Base-by-base conservation (phyloP, 2,113 vertebrate genomes). In the Solea senegalensis region DNA sequence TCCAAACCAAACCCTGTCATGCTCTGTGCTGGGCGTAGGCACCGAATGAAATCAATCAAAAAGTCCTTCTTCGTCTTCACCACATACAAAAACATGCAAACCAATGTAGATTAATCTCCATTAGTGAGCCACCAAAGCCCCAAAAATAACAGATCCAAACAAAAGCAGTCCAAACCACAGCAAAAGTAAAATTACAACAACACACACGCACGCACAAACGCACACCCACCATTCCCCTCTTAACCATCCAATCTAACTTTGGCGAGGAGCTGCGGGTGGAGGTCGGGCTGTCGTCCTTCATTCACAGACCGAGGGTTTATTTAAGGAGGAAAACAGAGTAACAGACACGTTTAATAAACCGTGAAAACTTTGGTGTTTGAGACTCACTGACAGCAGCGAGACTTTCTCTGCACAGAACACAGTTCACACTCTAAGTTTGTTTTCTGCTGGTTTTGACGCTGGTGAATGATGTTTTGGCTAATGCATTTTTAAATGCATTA, bases 191-290 rank as follows among this genome's bases (percentile, higher is more conserved):
- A 83, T 5, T 5, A 7, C 26, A 72, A 56, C 52, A 12, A 21
- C 21, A 21, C 21, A 21, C 21, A 21, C 21, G 1, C 21, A 34
- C 34, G 2, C 61, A 2, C 14, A 44, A 21, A 74, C n/a, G 61
- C 56, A 77, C 49, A 87, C 94, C 88, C 92, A 94, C 94, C 94
- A 94, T 94, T 91, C 93, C 94, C 90, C 90, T 92, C 74, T 91
- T 90, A 80, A 92, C 78, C 94, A 94, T 93, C 94, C 93, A 94
- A 62, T 92, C 90, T 91, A 93, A 91, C 77, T 92, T 92, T 81
- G 92, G 92, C 2, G 93, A 94, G 51, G 90, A 90, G 91, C 92
- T 86, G 77, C 83, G 68, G 77, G 82, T 85, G 72, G 90, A 90
- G 78, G 86, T 87, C 63, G 86, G 87, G 80, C 78, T 91, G 73